phyloP scores from a whole-genome alignment of 2,888 invertebrate genomes.

The Polia nebulosa region DNA sequence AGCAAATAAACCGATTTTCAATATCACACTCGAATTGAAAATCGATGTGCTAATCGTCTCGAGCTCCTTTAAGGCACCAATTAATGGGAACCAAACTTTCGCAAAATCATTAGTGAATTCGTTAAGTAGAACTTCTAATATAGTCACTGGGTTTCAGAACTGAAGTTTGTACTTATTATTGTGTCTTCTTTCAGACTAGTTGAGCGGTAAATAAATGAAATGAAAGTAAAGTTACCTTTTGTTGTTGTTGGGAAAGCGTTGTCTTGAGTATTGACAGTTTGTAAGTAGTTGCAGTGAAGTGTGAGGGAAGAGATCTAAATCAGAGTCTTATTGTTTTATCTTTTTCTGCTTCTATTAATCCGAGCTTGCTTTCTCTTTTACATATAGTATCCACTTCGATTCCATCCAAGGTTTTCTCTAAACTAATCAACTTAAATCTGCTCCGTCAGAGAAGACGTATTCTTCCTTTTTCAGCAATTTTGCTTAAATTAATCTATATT shows the following conservation, averaged over 20 bases:
- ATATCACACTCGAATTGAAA: constrained; percentile 61
- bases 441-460: not conserved
- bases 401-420: not conserved
- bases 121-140: constrained; percentile 45
- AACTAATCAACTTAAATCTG: not conserved
- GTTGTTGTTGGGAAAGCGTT: constrained; percentile 7
- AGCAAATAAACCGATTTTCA: constrained; percentile 55
- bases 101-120: constrained; percentile 67
- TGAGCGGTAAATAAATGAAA: constrained; percentile 36
- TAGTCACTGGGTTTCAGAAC: constrained; percentile 40
- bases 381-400: not conserved
- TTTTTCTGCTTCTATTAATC: not conserved
- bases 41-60: constrained; percentile 69
- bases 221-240: constrained; percentile 13
- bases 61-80: constrained; percentile 62
- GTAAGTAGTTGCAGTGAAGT: constrained; percentile 1
- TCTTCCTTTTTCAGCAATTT: not conserved
- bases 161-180: constrained; percentile 46
- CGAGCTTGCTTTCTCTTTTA: not conserved
- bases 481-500: not conserved
- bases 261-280: constrained; percentile 17
- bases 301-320: not conserved
- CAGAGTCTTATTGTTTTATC: not conserved
- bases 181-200: constrained; percentile 36
- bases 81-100: constrained; percentile 68